These are phyloP conservation scores for Bagarius yarrelli DNA, from an alignment of 2,113 vertebrate genomes.

Conservation along the genomic window DNA sequence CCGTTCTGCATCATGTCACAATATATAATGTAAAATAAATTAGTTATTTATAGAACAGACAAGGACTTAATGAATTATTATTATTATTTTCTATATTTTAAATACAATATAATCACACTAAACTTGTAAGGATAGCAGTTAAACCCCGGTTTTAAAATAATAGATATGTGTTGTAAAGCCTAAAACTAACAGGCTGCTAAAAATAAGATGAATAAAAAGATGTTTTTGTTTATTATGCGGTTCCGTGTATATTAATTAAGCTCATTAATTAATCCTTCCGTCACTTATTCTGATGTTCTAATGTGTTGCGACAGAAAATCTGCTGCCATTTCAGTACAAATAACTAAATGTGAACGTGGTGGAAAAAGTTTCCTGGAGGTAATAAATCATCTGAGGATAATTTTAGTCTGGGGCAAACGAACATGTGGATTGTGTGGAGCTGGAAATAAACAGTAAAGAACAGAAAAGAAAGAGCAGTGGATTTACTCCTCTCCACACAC, in stretches of 20 bases:
- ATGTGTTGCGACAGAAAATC: not conserved
- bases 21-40: not conserved
- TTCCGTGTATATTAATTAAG: not conserved
- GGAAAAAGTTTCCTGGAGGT: slow-evolving; percentile 14
- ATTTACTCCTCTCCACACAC: not conserved
- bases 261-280: no score
- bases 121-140: not conserved
- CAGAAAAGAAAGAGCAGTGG: not conserved
- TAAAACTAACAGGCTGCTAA: not conserved
- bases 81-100: no score
- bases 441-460: not conserved
- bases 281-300: not conserved
- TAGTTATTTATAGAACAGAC: not conserved
- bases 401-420: not conserved
- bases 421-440: not conserved
- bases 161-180: no score
- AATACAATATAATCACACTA: not conserved
- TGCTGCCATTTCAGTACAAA: not conserved
- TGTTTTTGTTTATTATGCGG: not conserved
- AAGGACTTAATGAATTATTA: not conserved
- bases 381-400: not conserved
- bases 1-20: no score
- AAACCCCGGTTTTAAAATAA: not conserved
- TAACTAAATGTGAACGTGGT: not conserved
- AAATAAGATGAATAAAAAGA: not conserved